Base-by-base conservation (phyloP, 2,797 vertebrate species). In the Mus minutoides region DNA sequence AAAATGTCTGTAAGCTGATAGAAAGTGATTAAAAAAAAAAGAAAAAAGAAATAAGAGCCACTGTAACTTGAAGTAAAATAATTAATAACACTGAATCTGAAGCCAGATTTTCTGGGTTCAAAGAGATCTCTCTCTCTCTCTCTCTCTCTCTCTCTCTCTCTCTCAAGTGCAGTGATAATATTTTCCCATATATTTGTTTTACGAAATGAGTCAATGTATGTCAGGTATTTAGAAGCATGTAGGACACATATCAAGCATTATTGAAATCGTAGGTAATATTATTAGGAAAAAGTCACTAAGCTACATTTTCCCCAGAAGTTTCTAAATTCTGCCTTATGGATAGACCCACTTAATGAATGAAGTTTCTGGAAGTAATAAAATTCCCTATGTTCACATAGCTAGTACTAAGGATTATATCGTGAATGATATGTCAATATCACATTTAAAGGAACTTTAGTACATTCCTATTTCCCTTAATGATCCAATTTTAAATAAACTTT, bases 401-500 rank as follows among this genome's bases (percentile, higher is more conserved):
- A 88, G 6, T 76, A 86, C 92, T 71, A 76, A 93, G 31, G 34
- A 91, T 79, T 79, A 46, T 64, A 69, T 83, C 31, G 19, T 76
- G 10, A 93, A 82, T 82, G 37, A 34, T 11, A 92, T 29, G 75
- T 58, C n/a, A 87, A 40, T 80, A 64, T 34, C n/a, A 86, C 12
- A 64, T 49, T 49, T 77, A 91, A 83, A 31, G 34, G 29, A 88
- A 90, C 43, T 31, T 79, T 80, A 67, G 24, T 52, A 12, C 71
- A 29, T 58, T 89, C 34, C 37, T 96, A 6, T 80, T 94, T 96
- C 34, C n/a, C n/a, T 6, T 83, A 94, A 95, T 71, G 43, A 83
- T 24, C 31, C 3, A 37, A 83, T 17, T 17, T 73, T 29, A 31
- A 12, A 87, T 62, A 12, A 78, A 75, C 11, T 67, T 49, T 62